Evolutionary conservation across 2,113 vertebrate genomes (phyloP), one percentile per base, ranked within the genome.

Genomic region (Sisor rabdophorus): DNA sequence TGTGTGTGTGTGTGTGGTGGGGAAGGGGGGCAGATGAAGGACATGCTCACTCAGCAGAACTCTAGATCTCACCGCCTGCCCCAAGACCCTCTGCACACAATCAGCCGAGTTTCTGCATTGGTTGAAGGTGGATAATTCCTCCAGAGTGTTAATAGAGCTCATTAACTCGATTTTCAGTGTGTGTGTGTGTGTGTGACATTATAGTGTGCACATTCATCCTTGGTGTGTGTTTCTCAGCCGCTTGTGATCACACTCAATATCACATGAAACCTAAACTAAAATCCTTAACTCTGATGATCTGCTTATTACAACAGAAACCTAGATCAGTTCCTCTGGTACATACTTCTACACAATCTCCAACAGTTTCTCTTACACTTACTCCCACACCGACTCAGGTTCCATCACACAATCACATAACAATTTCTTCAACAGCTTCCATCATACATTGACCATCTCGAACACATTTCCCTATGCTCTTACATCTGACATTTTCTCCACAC

Each of bases 1-100:
- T 63, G 60, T 64, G 60, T 63, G 59, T 30, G 59, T 61, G 59
- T 12, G 28, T 61, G 59, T n/a, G n/a, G n/a, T n/a, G n/a, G n/a
- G n/a, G n/a, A 28, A 30, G 30, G 12, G 44, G 36, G 44, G 61
- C 22, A 44, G 13, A 24, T 67, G 63, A 67, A 67, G 63, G 40
- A 67, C 63, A 48, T 67, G n/a, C 40, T 48, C 40, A 47, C 61
- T 64, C 61, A 64, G 36, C 61, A 64, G 32, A 64, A 64, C 36
- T 22, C 30, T 4, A n/a, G 44, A 36, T 67, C n/a, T 40, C 22
- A n/a, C 15, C 53, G 19, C 20, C 53, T 55, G 19, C 32, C 13
- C 32, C 40, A 36, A 36, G 61, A 64, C 61, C 61, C 40, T 12
- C 61, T 22, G 59, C 17, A 64, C 6, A 61, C 32, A 12, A 19